A percentile compares a stretch with the other conserved stretches of the same genome.
These are phyloP conservation scores for Ranitomeya imitator DNA, from an alignment of 2,113 vertebrate species.

Conservation along the genomic window DNA sequence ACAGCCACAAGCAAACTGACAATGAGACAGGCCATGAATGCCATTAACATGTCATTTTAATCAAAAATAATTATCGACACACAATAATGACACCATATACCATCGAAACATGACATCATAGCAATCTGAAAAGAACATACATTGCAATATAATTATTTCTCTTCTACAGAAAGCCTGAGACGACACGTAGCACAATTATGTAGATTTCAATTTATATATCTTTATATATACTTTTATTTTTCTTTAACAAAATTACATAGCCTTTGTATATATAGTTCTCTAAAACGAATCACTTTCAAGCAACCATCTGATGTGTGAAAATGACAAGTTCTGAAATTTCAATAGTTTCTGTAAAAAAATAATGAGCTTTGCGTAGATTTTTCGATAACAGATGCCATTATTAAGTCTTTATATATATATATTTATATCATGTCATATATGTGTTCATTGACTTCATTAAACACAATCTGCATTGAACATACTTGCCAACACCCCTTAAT, in stretches of 20 bases:
- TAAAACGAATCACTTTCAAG: constrained; percentile 43
- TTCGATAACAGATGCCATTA: background rate
- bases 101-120: constrained; percentile 26
- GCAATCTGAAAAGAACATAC: constrained; percentile 39
- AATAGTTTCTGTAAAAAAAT: constrained; percentile 35
- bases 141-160: constrained; percentile 8
- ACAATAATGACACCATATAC: constrained; percentile 37
- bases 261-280: constrained; percentile 10
- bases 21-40: background rate
- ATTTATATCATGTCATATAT: background rate
- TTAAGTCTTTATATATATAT: background rate
- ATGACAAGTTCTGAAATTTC: constrained; percentile 16
- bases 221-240: background rate
- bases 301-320: constrained; percentile 12
- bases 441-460: background rate
- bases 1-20: background rate
- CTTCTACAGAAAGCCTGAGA: constrained; percentile 46
- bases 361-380: constrained; percentile 23
- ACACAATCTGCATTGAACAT: background rate
- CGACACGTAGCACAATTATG: constrained; percentile 16
- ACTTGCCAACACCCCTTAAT: background rate
- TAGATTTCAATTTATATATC: constrained; percentile 12
- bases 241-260: constrained; percentile 33
- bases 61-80: constrained; percentile 42
- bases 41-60: constrained; percentile 41